phyloP scores from a whole-genome alignment of 2,797 vertebrate species.

The Apogon hyalosoma region DNA sequence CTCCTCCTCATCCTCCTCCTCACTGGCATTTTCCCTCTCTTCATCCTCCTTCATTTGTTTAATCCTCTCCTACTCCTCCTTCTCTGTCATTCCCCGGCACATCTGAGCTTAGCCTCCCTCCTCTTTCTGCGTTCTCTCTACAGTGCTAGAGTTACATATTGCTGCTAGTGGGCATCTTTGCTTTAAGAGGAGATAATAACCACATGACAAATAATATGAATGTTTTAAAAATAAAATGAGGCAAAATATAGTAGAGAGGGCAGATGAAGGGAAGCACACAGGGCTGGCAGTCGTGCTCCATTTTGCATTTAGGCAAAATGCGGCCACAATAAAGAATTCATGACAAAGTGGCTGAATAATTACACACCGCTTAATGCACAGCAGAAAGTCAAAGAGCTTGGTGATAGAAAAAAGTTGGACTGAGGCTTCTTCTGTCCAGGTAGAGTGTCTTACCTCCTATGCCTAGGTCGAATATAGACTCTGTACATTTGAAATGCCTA shows the following conservation, averaged over 20 bases:
- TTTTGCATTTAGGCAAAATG: conserved; percentile 72
- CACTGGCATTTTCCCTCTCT: conserved; percentile 48
- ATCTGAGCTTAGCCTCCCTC: conserved; percentile 39
- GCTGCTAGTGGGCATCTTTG: conserved; percentile 38
- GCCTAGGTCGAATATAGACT: conserved; percentile 55
- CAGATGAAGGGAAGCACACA: conserved; percentile 29
- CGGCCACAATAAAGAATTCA: conserved; percentile 80
- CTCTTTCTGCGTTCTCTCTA: conserved; percentile 29
- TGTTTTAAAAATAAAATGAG: conserved; percentile 36
- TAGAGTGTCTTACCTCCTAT: conserved; percentile 34
- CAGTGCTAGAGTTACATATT: conserved; percentile 48
- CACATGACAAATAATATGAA: conserved; percentile 48
- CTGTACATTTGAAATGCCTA: conserved; percentile 40
- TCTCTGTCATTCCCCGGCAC: conserved; percentile 50
- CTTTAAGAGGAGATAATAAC: conserved; percentile 53
- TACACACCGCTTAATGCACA: conserved; percentile 70
- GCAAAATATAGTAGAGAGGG: conserved; percentile 13
- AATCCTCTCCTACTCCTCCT: conserved; percentile 71
- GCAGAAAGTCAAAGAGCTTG: conserved; percentile 45
- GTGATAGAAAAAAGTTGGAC: conserved; percentile 26
- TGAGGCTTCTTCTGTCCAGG: conserved; percentile 46
- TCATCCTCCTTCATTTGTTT: conserved; percentile 72
- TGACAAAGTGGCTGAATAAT: conserved; percentile 81
- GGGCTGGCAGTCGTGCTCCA: conserved; percentile 48
- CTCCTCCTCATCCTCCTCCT: conserved; percentile 43